These are phyloP conservation scores for Erebia palarica DNA, from an alignment of 2,888 invertebrate genomes.

Conservation along the genomic window DNA sequence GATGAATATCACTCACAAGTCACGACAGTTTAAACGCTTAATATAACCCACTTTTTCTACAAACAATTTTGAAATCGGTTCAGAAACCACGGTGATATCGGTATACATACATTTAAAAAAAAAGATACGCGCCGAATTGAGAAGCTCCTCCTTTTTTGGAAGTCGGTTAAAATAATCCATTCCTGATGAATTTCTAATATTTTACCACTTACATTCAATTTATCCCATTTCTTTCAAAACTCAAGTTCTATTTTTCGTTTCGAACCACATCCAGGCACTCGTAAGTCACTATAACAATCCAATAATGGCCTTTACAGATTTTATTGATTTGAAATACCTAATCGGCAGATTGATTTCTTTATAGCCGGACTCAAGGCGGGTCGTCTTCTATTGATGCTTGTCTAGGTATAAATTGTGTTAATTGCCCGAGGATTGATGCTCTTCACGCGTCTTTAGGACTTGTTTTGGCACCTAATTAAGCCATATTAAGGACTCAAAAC, in stretches of 20 bases:
- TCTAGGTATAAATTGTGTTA: constrained; percentile 73
- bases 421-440: constrained; percentile 73
- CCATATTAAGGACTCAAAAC: constrained; percentile 50
- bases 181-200: not conserved
- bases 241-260: not conserved
- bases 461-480: constrained; percentile 77
- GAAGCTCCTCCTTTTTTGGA: too few relatives aligned
- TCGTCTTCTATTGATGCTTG: constrained; percentile 70
- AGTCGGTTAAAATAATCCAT: too few relatives aligned
- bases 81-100: too few relatives aligned
- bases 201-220: too few relatives aligned
- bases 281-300: constrained; percentile 53
- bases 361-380: constrained; percentile 67
- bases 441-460: constrained; percentile 70
- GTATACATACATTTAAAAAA: too few relatives aligned
- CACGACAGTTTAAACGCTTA: too few relatives aligned
- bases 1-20: too few relatives aligned
- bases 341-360: constrained; percentile 81
- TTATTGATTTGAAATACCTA: constrained; percentile 82
- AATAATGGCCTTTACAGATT: constrained; percentile 71
- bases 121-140: too few relatives aligned
- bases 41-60: too few relatives aligned
- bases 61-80: too few relatives aligned
- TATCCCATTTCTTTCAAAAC: too few relatives aligned
- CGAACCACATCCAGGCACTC: constrained; percentile 50